Percentiles rank a stretch among this genome's conserved stretches.
Evolutionary conservation across 2,888 invertebrate species (phyloP).

Genomic region (Amphipoea lucens): DNA sequence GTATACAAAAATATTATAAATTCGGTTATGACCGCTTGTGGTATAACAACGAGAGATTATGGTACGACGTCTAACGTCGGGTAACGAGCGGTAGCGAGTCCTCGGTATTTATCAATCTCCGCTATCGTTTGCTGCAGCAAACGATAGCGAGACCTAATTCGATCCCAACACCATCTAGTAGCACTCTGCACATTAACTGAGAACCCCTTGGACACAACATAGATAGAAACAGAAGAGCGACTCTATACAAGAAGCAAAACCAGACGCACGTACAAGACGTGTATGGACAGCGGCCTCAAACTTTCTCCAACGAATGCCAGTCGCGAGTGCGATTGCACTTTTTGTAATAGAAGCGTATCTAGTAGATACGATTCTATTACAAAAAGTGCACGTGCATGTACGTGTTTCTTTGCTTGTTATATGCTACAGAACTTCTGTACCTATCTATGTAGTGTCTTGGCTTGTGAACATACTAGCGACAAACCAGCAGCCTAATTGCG

Average conservation of each 20-base stretch:
- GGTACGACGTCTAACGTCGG: neutral
- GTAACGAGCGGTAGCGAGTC: neutral
- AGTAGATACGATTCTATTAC: neutral
- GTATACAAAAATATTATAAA: constrained; percentile 12
- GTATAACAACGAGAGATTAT: neutral
- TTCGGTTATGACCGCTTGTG: neutral
- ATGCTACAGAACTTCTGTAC: neutral
- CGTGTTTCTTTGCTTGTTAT: neutral
- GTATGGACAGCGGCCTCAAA: neutral
- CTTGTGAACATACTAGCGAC: neutral
- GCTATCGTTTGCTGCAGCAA: too few relatives aligned
- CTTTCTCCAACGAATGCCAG: neutral
- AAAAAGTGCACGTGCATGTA: too few relatives aligned
- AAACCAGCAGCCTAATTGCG: too few relatives aligned
- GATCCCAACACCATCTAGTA: constrained; percentile 43
- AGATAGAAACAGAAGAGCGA: neutral
- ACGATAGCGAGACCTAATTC: constrained; percentile 13
- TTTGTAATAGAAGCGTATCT: neutral
- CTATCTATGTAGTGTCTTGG: neutral
- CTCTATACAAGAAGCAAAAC: neutral
- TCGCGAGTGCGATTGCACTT: neutral
- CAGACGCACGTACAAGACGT: neutral
- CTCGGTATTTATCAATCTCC: constrained; percentile 1
- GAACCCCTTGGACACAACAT: neutral
- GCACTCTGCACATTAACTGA: neutral